Conservation (phyloP, 2,797 vertebrate species). For the Epinephelus coioides region DNA sequence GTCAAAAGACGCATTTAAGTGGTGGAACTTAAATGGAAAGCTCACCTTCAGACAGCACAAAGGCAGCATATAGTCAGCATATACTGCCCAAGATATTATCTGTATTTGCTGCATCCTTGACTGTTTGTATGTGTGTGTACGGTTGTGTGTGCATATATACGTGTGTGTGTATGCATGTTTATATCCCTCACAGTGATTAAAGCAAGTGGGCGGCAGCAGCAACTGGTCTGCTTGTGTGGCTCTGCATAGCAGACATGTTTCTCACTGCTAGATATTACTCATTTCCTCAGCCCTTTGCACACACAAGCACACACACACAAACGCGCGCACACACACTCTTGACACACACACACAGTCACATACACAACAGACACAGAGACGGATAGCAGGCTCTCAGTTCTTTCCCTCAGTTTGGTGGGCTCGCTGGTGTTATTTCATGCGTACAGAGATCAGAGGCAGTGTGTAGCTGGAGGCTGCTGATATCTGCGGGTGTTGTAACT, state of each 20-base stretch:
- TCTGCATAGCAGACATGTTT: constrained; percentile 89
- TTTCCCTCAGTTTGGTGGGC: constrained; percentile 78
- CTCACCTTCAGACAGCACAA: constrained; percentile 22
- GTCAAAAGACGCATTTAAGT: neutral
- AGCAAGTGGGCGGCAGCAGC: constrained; percentile 88
- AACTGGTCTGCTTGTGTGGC: constrained; percentile 89
- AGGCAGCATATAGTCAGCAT: constrained; percentile 17
- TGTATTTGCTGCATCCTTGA: constrained; percentile 49
- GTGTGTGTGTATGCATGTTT: constrained; percentile 66
- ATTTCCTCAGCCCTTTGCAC: constrained; percentile 88
- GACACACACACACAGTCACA: constrained; percentile 56
- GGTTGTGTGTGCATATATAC: constrained; percentile 26
- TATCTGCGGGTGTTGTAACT: constrained; percentile 68
- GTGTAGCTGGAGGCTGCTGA: constrained; percentile 73
- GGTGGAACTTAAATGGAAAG: constrained; percentile 13
- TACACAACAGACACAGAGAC: constrained; percentile 72
- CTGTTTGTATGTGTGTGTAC: constrained; percentile 27
- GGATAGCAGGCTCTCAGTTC: constrained; percentile 76
- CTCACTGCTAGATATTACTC: constrained; percentile 90
- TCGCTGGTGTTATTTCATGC: constrained; percentile 75
- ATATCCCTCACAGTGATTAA: constrained; percentile 87
- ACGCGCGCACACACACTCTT: constrained; percentile 43
- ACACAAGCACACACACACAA: constrained; percentile 69
- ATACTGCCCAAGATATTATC: constrained; percentile 39
- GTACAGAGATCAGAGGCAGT: constrained; percentile 72